Base-by-base conservation (phyloP, 2,888 invertebrate genomes). In the Pollenia amentaria region DNA sequence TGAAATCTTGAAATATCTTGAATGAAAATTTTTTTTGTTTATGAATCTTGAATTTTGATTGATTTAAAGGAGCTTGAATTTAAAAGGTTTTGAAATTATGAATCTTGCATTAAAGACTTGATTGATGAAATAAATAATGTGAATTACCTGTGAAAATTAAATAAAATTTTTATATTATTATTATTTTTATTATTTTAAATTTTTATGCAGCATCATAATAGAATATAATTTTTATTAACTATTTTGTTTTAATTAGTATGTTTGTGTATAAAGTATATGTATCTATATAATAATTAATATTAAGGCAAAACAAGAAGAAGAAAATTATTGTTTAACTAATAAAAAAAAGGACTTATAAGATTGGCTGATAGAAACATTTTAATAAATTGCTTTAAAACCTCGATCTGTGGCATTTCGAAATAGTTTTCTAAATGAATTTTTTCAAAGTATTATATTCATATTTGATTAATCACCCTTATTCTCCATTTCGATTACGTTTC, bases 191-290 rank as follows among this genome's bases (percentile, higher is more conserved):
- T 67, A 42, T 72, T 65, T 46, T 44, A 64, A 70, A 75, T 70
- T 64, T 48, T 75, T 82, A 67, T 70, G 79, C 72, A 77, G 85
- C 78, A 79, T 75, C 79, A 79, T 79, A 78, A 83, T 85, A 81
- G 82, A 79, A 83, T 85, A 78, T 85, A 82, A 78, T 78, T 83
- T 85, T 83, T 86, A 86, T 83, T 86, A 86, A 79, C 86, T 86
- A 86, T 75, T 51, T 64, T 21, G 9, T 64, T 40, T 60, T 65
- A 16, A 70, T 70, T 65, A 42, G 53, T 60, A 57, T 65, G 40
- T 40, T 21, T 48, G 11, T 60, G 21, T 44, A 72, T 83, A 73
- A 81, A 84, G 38, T 60, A 57, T 57, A 42, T 29, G 1, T 29
- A 55, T 48, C 3, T 67, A 16, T 67, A 60, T 3, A 6, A 29